Conservation (phyloP, 2,797 vertebrate genomes). For the Falco berigora region DNA sequence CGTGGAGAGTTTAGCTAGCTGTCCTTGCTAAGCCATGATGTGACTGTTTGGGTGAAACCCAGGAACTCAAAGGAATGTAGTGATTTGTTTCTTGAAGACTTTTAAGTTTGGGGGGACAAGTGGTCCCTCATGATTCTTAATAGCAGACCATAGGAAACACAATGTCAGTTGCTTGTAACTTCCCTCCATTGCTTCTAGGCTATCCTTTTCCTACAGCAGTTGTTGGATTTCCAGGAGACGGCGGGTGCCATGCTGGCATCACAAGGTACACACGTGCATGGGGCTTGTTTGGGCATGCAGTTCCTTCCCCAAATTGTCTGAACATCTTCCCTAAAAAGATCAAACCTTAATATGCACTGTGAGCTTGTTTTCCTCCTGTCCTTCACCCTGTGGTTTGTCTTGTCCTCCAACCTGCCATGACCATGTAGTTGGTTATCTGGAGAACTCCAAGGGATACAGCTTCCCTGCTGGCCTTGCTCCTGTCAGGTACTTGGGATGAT, state of each 20-base stretch:
- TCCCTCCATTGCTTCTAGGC: slow-evolving; percentile 74
- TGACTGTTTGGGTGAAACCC: not conserved
- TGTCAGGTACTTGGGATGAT: not conserved
- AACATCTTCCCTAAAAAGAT: not conserved
- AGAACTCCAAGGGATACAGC: not conserved
- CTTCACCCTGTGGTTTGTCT: not conserved
- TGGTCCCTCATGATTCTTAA: not conserved
- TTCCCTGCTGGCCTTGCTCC: not conserved
- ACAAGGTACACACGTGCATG: slow-evolving; percentile 82
- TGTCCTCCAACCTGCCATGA: not conserved
- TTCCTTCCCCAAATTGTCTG: not conserved
- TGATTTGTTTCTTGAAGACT: not conserved
- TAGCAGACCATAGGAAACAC: not conserved
- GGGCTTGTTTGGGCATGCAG: not conserved
- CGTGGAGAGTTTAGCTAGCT: not conserved
- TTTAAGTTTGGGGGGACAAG: not conserved
- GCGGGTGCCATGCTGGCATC: slow-evolving; percentile 96
- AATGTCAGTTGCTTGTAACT: not conserved
- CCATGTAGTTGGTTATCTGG: not conserved
- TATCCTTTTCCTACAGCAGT: slow-evolving; percentile 94
- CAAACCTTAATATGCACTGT: not conserved
- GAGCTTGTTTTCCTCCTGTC: slow-evolving; percentile 4
- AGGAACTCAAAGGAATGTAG: not conserved
- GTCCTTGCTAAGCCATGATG: not conserved
- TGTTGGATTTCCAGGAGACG: slow-evolving; percentile 97